These are phyloP conservation scores for Herpetotheres cachinnans DNA, from an alignment of 2,113 vertebrate species.

Conservation along the genomic window DNA sequence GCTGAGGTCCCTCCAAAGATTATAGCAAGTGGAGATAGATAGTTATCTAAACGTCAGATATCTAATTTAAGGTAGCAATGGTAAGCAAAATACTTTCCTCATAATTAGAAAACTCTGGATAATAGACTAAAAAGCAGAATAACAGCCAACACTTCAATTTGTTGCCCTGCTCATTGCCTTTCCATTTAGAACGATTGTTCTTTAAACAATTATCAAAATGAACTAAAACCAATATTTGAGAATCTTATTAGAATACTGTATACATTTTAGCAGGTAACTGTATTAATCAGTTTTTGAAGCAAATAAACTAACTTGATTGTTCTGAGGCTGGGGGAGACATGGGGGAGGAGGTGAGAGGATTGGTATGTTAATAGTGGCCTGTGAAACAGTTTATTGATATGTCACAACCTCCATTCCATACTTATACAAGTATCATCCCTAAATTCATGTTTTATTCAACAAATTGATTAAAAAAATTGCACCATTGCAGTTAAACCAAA, in stretches of 20 bases:
- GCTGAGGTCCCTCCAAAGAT: not conserved
- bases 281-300: not conserved
- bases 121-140: not conserved
- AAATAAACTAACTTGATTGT: not conserved
- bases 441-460: not conserved
- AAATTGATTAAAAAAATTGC: not conserved
- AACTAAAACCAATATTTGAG: not conserved
- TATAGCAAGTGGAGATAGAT: not conserved
- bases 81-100: not conserved
- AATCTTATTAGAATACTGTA: not conserved
- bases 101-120: not conserved
- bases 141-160: not conserved
- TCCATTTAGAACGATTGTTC: not conserved
- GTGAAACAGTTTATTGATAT: not conserved
- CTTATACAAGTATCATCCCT: not conserved
- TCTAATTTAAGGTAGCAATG: not conserved
- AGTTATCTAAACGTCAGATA: not conserved
- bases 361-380: not conserved
- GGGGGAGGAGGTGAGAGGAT: not conserved
- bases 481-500: not conserved
- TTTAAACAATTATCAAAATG: not conserved
- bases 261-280: not conserved
- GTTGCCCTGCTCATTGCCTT: not conserved
- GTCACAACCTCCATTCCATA: not conserved
- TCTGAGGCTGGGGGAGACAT: not conserved